Evolutionary conservation across 2,797 vertebrate genomes (phyloP).

Genomic region (Platalea minor): DNA sequence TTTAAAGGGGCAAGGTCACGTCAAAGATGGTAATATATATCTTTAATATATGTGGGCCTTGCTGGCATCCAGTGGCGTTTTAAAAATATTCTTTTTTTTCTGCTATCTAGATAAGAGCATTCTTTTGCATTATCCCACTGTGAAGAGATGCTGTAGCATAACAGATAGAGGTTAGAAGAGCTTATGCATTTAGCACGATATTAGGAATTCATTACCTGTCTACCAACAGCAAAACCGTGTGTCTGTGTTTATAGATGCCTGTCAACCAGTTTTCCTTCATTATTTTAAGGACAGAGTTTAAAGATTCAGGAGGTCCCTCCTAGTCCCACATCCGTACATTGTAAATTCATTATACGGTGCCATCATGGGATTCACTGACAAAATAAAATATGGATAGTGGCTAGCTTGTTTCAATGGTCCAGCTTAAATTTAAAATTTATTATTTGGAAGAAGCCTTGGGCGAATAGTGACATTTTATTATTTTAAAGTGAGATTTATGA

Average conservation of each 20-base stretch:
- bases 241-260: neutral
- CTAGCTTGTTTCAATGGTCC: neutral
- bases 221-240: neutral
- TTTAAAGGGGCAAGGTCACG: conserved; percentile 23
- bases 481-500: conserved; percentile 28
- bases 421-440: conserved; percentile 10
- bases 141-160: neutral
- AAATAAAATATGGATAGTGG: neutral
- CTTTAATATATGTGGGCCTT: conserved; percentile 17
- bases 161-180: neutral
- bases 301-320: neutral
- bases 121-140: neutral
- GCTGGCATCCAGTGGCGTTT: neutral
- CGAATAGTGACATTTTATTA: neutral
- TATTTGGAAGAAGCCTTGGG: conserved; percentile 6
- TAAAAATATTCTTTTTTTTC: neutral
- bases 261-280: neutral
- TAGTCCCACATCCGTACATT: neutral
- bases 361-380: neutral
- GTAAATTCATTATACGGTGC: neutral
- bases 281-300: neutral
- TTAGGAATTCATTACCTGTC: neutral
- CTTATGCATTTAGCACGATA: neutral
- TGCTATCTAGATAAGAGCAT: conserved; percentile 1
- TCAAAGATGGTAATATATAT: conserved; percentile 33